Base-by-base conservation (phyloP, 2,113 vertebrate species). In the Microcebus tavaratra region DNA sequence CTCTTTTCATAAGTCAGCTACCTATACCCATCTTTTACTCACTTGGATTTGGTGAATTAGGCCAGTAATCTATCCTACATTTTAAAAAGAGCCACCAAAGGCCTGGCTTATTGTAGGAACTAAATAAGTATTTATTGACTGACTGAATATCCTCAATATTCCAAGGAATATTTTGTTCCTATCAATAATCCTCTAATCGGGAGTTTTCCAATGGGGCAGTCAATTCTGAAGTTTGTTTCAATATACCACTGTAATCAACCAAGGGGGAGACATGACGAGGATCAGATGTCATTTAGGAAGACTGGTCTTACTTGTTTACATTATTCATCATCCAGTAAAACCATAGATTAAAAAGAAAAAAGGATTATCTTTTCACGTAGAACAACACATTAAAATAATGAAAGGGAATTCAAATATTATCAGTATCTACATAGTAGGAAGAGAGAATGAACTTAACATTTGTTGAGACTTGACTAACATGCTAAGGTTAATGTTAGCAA, bases 141-240 rank as follows among this genome's bases (percentile, higher is more conserved):
- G 45, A 68, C 18, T 70, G 48, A 57, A 67, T 88, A 21, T 36
- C 55, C 36, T 93, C 34, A 72, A 88, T 29, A 23, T 85, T 82
- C 17, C 76, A 34, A 6, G 50, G 76, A 85, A 34, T 50, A 45
- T 95, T 94, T 73, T 86, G 83, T 15, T 79, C 36, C 57, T n/a
- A 23, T 67, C 63, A 75, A 57, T 84, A 82, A 76, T 73, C 59
- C 80, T 68, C 6, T 17, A 59, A 12, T 73, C 42, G 9, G 31
- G 36, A 8, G 11, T 3, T 96, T 94, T 82, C 42, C 55, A 93
- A 59, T n/a, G 29, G 29, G 4, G 72, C 53, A 31, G 11, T 84
- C 23, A 84, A 2, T 83, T 89, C 39, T 91, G 25, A 91, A 86
- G 68, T 88, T 70, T 90, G 61, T 85, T 61, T 95, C 36, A 95